These are phyloP conservation scores for Hippolais icterina DNA, from an alignment of 2,113 vertebrate species.

Conservation along the genomic window DNA sequence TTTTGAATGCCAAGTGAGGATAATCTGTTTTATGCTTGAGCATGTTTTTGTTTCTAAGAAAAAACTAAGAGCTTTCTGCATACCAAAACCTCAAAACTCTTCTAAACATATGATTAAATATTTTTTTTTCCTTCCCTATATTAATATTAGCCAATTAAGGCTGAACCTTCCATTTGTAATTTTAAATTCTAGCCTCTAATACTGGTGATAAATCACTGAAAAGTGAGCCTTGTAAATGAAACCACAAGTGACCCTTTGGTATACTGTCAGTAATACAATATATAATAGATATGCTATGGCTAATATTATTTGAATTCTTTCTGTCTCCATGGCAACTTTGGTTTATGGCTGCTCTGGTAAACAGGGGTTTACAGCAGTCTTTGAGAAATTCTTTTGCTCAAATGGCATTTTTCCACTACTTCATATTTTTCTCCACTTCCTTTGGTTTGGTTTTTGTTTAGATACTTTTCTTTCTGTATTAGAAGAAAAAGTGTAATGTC, in stretches of 20 bases:
- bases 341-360: slow-evolving; percentile 27
- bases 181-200: background rate
- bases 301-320: slow-evolving; percentile 67
- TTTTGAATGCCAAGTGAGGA: background rate
- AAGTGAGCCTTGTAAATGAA: slow-evolving; percentile 33
- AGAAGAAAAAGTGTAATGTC: background rate
- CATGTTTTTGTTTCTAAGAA: background rate
- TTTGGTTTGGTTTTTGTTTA: background rate
- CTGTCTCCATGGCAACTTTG: slow-evolving; percentile 61
- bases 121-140: background rate
- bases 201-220: slow-evolving; percentile 11
- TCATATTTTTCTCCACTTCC: background rate
- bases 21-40: background rate
- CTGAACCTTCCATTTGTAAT: background rate
- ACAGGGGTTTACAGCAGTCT: slow-evolving; percentile 57
- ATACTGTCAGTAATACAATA: slow-evolving; percentile 4
- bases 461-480: too few species aligned
- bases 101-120: background rate
- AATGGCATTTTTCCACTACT: background rate
- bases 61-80: background rate
- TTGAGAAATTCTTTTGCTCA: slow-evolving; percentile 47
- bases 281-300: slow-evolving; percentile 30
- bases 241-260: slow-evolving; percentile 12
- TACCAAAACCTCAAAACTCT: background rate
- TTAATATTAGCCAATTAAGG: background rate